These are phyloP conservation scores for Notoglanidium macrostoma DNA, from an alignment of 2,797 vertebrate species.

Conservation along the genomic window DNA sequence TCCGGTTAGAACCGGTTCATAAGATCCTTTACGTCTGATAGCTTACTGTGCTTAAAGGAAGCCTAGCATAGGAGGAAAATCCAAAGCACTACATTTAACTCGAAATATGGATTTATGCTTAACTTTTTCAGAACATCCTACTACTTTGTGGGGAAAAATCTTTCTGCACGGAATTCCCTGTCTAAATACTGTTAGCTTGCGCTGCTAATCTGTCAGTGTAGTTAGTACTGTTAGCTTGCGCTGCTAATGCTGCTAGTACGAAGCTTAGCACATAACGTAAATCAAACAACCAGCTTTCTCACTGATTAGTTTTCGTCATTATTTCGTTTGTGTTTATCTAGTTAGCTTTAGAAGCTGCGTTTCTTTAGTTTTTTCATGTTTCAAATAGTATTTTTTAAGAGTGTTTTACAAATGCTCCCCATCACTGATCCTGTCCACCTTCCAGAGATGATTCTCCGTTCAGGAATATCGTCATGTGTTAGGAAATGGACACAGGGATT, in stretches of 20 bases:
- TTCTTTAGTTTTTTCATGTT: not conserved
- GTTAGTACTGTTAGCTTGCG: too few relatives aligned
- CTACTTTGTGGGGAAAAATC: too few relatives aligned
- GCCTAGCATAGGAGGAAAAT: too few relatives aligned
- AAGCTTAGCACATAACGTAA: not conserved
- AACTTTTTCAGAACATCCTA: too few relatives aligned
- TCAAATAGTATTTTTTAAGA: not conserved
- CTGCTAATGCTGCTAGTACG: not conserved
- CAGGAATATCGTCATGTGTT: not conserved
- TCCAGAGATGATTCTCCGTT: not conserved
- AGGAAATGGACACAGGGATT: conserved; percentile 2
- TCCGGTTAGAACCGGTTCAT: not conserved
- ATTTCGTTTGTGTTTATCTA: not conserved
- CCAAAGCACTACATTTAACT: too few relatives aligned
- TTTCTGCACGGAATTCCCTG: too few relatives aligned
- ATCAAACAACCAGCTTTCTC: not conserved
- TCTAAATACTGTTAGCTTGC: not conserved
- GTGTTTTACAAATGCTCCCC: not conserved
- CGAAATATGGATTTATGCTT: too few relatives aligned
- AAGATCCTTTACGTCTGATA: too few relatives aligned
- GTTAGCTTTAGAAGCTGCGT: too few relatives aligned
- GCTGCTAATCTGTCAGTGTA: not conserved
- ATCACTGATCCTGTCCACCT: not conserved
- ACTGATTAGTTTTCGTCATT: not conserved
- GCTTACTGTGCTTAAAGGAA: too few relatives aligned